phyloP scores from a whole-genome alignment of 2,888 invertebrate genomes.

The Incurvaria masculella region DNA sequence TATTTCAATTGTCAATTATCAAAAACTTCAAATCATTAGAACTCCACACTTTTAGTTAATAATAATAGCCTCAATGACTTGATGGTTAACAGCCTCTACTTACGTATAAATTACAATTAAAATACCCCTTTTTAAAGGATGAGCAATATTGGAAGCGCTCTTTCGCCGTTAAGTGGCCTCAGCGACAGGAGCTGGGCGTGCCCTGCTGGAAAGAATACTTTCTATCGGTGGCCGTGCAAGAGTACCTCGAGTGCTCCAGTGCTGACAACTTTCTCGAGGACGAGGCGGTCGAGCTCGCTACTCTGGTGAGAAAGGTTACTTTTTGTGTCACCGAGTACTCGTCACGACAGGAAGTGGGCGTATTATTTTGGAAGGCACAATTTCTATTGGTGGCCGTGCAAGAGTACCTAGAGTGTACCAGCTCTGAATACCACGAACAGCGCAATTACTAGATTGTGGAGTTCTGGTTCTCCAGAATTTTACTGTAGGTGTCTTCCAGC shows the following conservation, averaged over 20 bases:
- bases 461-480: too few species aligned
- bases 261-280: slow-evolving; percentile 44
- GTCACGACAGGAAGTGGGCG: slow-evolving; percentile 30
- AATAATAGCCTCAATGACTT: too few species aligned
- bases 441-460: too few species aligned
- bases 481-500: too few species aligned
- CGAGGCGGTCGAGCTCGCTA: slow-evolving; percentile 35
- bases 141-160: slow-evolving; percentile 65
- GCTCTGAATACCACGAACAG: too few species aligned
- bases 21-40: too few species aligned
- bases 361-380: slow-evolving; percentile 61
- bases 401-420: slow-evolving; percentile 40
- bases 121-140: slow-evolving; percentile 33
- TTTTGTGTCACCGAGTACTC: too few species aligned
- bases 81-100: too few species aligned
- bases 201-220: slow-evolving; percentile 62
- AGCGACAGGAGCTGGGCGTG: slow-evolving; percentile 33
- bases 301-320: slow-evolving; percentile 33
- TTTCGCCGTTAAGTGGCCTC: slow-evolving; percentile 36
- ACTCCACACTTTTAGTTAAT: too few species aligned
- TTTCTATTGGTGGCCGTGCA: slow-evolving; percentile 44
- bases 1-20: too few species aligned
- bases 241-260: slow-evolving; percentile 40
- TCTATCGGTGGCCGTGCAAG: slow-evolving; percentile 40
- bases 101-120: too few species aligned